A percentile compares a stretch with the other conserved stretches of the same genome.
Conservation (phyloP, 1,140 invertebrate genomes). For the Drosophila yakuba region DNA sequence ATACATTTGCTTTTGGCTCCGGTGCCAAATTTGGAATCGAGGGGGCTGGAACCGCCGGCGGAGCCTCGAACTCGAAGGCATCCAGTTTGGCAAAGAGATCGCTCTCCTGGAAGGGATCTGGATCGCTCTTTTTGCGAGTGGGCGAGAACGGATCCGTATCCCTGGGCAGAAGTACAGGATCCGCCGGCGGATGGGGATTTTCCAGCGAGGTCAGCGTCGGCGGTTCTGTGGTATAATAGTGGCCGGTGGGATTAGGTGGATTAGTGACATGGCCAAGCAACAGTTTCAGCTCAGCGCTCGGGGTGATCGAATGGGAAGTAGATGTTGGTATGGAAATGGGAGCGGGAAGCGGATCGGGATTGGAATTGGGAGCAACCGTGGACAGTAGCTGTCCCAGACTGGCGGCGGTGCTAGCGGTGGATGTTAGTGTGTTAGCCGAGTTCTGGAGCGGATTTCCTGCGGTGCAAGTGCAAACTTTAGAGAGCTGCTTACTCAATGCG, state of each 20-base stretch:
- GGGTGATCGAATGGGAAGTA: slow-evolving; percentile 22
- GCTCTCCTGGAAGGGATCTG: slow-evolving; percentile 89
- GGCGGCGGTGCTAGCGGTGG: slow-evolving; percentile 54
- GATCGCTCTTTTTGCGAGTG: slow-evolving; percentile 86
- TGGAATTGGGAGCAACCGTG: slow-evolving; percentile 21
- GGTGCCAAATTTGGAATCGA: slow-evolving; percentile 14
- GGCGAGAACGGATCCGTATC: slow-evolving; percentile 84
- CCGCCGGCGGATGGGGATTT: slow-evolving; percentile 36
- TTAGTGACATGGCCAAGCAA: slow-evolving; percentile 65
- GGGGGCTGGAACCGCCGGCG: slow-evolving; percentile 8
- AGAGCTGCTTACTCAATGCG: slow-evolving; percentile 18
- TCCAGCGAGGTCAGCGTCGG: slow-evolving; percentile 33
- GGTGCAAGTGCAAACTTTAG: slow-evolving; percentile 80
- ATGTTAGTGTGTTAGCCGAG: slow-evolving; percentile 67
- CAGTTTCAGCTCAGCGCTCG: slow-evolving; percentile 70
- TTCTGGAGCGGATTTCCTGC: slow-evolving; percentile 48
- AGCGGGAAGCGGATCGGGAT: slow-evolving; percentile 13
- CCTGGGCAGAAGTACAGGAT: slow-evolving; percentile 79
- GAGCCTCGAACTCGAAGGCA: slow-evolving; percentile 87
- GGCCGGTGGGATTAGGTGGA: slow-evolving; percentile 73
- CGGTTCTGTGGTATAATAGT: slow-evolving; percentile 80
- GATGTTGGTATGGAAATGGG: slow-evolving; percentile 11
- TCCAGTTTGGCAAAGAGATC: slow-evolving; percentile 86
- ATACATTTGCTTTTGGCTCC: slow-evolving; percentile 30
- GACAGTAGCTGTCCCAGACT: slow-evolving; percentile 49